Evolutionary conservation across 2,797 vertebrate genomes (phyloP).

Genomic region (Lepus townsendii): DNA sequence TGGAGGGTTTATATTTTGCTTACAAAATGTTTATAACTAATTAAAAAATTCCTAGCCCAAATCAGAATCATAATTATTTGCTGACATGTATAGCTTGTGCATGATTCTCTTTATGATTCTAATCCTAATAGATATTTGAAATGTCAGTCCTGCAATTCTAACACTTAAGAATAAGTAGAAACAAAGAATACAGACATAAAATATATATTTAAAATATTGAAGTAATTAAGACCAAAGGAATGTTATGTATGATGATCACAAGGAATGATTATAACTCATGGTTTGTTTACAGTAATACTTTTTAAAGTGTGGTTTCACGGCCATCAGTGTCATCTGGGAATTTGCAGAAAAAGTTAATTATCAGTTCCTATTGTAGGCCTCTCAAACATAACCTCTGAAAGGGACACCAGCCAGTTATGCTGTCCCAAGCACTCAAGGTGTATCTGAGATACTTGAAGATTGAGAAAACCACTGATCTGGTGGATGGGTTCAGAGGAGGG

Average conservation of each 20-base stretch:
- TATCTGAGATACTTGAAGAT: neutral
- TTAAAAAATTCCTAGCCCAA: neutral
- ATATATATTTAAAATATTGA: neutral
- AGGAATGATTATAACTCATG: neutral
- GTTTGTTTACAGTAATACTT: neutral
- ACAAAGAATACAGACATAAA: neutral
- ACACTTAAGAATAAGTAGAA: neutral
- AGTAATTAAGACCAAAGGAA: neutral
- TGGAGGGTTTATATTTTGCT: neutral
- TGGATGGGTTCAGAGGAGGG: neutral
- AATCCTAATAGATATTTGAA: neutral
- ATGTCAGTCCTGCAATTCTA: neutral
- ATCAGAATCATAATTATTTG: neutral
- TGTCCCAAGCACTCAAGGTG: neutral
- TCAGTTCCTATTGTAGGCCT: neutral
- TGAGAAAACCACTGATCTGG: neutral
- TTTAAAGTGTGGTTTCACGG: neutral
- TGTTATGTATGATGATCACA: neutral
- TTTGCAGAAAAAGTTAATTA: neutral
- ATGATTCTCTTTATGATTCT: neutral
- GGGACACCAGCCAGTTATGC: rapidly evolving
- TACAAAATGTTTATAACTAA: neutral
- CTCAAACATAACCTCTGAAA: neutral
- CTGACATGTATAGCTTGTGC: neutral
- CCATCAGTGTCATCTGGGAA: neutral